phyloP scores from a whole-genome alignment of 2,113 vertebrate genomes.

The Heteronetta atricapilla region DNA sequence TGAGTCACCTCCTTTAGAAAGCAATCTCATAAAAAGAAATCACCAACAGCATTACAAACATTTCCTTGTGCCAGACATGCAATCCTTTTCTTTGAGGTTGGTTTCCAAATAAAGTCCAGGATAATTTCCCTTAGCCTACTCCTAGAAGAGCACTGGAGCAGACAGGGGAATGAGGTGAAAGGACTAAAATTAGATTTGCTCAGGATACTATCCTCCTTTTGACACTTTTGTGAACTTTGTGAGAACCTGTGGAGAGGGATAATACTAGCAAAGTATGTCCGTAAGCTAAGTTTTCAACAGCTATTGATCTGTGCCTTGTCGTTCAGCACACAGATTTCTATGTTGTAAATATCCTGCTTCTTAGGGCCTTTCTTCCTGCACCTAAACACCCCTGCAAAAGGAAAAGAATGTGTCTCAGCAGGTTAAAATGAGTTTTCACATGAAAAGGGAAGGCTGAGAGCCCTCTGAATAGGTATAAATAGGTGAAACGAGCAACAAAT shows the following conservation, averaged over 20 bases:
- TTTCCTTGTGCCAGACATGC: not conserved
- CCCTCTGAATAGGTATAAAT: not conserved
- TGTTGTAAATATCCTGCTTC: constrained; percentile 11
- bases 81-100: not conserved
- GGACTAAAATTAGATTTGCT: not conserved
- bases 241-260: not conserved
- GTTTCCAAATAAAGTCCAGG: not conserved
- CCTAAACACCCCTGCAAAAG: not conserved
- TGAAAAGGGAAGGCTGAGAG: not conserved
- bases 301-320: not conserved
- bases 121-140: not conserved
- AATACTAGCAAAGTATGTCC: not conserved
- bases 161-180: not conserved
- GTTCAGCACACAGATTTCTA: not conserved
- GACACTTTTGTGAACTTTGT: not conserved
- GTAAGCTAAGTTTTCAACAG: not conserved
- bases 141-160: not conserved
- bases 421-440: not conserved
- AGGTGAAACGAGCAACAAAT: not conserved
- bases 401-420: not conserved
- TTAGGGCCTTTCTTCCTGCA: not conserved
- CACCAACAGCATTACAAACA: not conserved
- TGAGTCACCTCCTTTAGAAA: constrained; percentile 24
- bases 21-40: constrained; percentile 1
- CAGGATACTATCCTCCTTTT: not conserved